phyloP scores from a whole-genome alignment of 2,797 vertebrate genomes.

The Acanthornis magna region DNA sequence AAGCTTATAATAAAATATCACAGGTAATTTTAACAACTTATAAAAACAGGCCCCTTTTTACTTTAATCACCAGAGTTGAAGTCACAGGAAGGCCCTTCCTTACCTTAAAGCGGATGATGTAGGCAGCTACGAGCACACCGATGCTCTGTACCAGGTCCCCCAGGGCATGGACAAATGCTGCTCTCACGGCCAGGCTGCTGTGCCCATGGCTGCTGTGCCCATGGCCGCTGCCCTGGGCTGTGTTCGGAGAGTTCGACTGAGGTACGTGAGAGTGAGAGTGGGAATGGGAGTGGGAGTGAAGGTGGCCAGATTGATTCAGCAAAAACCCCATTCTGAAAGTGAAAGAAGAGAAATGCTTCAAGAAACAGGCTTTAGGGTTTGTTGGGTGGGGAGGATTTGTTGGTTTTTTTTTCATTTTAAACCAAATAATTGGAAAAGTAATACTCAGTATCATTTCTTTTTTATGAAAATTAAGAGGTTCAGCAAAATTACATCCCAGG shows the following conservation, averaged over 20 bases:
- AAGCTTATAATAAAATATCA: neutral
- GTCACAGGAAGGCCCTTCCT: neutral
- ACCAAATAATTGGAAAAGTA: neutral
- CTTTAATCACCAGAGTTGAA: neutral
- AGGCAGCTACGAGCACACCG: constrained; percentile 93
- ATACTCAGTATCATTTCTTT: neutral
- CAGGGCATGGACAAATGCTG: constrained; percentile 93
- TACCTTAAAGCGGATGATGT: constrained; percentile 97
- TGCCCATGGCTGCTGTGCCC: constrained; percentile 78
- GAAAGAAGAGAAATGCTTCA: constrained; percentile 24
- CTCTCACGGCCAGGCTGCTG: constrained; percentile 89
- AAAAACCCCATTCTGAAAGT: constrained; percentile 92
- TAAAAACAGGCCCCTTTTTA: neutral
- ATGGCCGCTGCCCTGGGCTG: constrained; percentile 41
- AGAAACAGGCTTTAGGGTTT: neutral
- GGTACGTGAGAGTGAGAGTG: constrained; percentile 69
- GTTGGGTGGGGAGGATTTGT: neutral
- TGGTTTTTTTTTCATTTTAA: neutral
- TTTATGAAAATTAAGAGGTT: neutral
- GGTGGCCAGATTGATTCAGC: constrained; percentile 91
- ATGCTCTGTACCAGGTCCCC: constrained; percentile 95
- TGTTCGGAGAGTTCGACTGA: constrained; percentile 35
- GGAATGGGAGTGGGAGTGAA: constrained; percentile 88
- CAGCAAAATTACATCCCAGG: neutral
- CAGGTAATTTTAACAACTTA: neutral